Evolutionary conservation across 2,888 invertebrate species (phyloP).

Genomic region (Rhyacophila evoluta): DNA sequence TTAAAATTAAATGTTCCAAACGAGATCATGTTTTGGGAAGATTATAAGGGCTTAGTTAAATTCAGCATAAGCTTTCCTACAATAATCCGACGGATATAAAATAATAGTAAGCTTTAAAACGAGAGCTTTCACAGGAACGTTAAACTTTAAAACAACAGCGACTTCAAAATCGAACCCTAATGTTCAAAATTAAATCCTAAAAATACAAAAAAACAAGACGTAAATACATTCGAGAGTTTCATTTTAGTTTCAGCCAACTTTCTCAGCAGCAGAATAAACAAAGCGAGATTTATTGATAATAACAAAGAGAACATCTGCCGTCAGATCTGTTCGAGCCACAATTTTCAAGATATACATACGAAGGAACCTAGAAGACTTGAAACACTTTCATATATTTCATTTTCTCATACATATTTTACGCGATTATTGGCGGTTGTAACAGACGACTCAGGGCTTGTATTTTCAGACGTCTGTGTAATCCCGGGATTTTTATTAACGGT

Average conservation of each 20-base stretch:
- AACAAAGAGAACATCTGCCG: conserved; percentile 39
- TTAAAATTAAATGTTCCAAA: not conserved
- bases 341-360: not conserved
- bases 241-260: conserved; percentile 29
- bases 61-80: not conserved
- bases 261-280: conserved; percentile 34
- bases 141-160: conserved; percentile 5
- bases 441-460: not conserved
- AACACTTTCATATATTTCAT: conserved; percentile 10
- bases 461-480: not conserved
- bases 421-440: not conserved
- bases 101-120: no score
- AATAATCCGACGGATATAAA: no score
- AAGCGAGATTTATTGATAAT: conserved; percentile 44
- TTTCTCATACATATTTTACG: conserved; percentile 4
- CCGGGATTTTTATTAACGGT: not conserved
- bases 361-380: not conserved
- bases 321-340: conserved; percentile 26
- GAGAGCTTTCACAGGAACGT: no score
- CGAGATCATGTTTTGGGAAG: not conserved
- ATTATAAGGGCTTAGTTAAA: not conserved
- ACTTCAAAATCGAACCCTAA: not conserved
- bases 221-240: conserved; percentile 25
- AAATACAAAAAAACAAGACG: conserved; percentile 31
- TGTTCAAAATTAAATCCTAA: not conserved